These are phyloP conservation scores for Cyanistes caeruleus DNA, from an alignment of 2,113 vertebrate genomes.

Conservation along the genomic window DNA sequence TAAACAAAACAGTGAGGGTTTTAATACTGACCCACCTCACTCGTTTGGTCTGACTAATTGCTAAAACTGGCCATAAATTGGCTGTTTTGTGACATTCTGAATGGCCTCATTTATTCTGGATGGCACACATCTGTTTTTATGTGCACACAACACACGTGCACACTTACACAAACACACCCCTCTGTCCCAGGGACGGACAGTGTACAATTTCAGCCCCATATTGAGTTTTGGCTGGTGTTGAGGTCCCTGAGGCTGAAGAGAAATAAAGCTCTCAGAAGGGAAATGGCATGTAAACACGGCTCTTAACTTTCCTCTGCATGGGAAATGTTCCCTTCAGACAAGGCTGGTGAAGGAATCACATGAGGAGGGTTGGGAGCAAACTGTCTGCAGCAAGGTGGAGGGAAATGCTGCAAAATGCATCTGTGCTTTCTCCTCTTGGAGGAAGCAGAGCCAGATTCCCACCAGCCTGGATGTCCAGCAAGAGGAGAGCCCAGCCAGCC, in stretches of 20 bases:
- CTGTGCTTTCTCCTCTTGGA: background rate
- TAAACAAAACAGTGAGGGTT: constrained; percentile 49
- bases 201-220: constrained; percentile 56
- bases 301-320: background rate
- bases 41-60: constrained; percentile 58
- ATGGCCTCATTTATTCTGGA: constrained; percentile 62
- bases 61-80: constrained; percentile 60
- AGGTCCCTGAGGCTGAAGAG: constrained; percentile 46
- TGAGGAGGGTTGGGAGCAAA: background rate
- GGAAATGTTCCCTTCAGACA: background rate
- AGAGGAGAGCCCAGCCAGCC: background rate
- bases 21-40: constrained; percentile 42
- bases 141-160: background rate
- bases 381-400: background rate
- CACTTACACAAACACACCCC: constrained; percentile 21
- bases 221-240: constrained; percentile 54
- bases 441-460: background rate
- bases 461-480: background rate
- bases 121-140: constrained; percentile 60
- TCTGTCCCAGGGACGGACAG: background rate
- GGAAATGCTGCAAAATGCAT: background rate
- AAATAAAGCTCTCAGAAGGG: constrained; percentile 50
- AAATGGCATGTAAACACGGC: constrained; percentile 36
- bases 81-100: constrained; percentile 55
- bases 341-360: background rate